Evolutionary conservation across 2,888 invertebrate species (phyloP).

Genomic region (Spilosoma lubricipeda): DNA sequence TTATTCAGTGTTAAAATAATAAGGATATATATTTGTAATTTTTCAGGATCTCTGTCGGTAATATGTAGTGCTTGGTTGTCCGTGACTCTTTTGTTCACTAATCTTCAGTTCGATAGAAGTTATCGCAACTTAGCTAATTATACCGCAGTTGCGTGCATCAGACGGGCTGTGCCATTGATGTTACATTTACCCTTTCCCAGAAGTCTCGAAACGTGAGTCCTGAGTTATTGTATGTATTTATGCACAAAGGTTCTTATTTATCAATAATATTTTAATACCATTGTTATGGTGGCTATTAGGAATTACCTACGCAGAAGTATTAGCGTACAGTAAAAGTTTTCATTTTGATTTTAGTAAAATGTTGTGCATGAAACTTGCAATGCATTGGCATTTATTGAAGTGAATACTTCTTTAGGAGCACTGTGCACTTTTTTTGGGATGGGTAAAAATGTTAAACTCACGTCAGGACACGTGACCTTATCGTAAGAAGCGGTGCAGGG

Average conservation of each 20-base stretch:
- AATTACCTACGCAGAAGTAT: not conserved
- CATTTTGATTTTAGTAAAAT: not conserved
- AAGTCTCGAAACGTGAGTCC: slow-evolving; percentile 54
- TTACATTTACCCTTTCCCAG: slow-evolving; percentile 49
- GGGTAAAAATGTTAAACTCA: too few relatives aligned
- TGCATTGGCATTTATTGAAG: too few relatives aligned
- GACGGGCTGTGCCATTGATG: slow-evolving; percentile 56
- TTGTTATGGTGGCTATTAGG: not conserved
- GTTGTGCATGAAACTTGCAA: not conserved
- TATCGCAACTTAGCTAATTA: slow-evolving; percentile 77
- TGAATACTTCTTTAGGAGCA: too few relatives aligned
- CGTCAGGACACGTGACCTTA: too few relatives aligned
- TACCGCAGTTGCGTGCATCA: slow-evolving; percentile 61
- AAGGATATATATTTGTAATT: not conserved
- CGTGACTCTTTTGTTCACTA: slow-evolving; percentile 55
- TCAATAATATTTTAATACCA: too few relatives aligned
- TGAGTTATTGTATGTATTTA: not conserved
- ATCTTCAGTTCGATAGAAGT: slow-evolving; percentile 62
- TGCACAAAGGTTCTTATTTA: not conserved
- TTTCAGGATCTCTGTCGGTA: slow-evolving; percentile 65
- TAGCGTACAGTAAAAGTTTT: not conserved
- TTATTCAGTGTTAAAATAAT: not conserved
- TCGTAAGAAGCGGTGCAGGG: too few relatives aligned
- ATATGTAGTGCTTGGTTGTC: slow-evolving; percentile 61
- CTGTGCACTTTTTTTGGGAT: too few relatives aligned